These are phyloP conservation scores for Neodiprion pinetum DNA, from an alignment of 1,140 invertebrate species.

Conservation along the genomic window DNA sequence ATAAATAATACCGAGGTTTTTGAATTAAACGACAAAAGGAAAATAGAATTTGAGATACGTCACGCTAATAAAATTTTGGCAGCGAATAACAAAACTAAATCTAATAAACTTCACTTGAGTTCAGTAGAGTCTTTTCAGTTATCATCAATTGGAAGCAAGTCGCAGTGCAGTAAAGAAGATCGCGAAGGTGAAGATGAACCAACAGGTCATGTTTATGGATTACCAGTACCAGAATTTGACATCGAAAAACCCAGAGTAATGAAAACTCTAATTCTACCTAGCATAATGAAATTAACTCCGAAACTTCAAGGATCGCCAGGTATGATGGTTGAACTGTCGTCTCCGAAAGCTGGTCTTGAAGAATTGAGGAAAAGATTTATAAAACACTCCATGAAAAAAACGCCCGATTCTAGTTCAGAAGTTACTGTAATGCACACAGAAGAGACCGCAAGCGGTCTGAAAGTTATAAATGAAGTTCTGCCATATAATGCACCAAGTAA, in stretches of 20 bases:
- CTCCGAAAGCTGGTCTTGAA: slow-evolving; percentile 60
- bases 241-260: slow-evolving; percentile 17
- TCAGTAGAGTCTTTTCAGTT: background rate
- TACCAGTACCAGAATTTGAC: slow-evolving; percentile 30
- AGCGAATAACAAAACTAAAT: background rate
- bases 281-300: slow-evolving; percentile 51
- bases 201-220: slow-evolving; percentile 24
- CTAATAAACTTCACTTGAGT: background rate
- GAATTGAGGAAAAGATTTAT: slow-evolving; percentile 67
- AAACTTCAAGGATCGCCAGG: slow-evolving; percentile 65
- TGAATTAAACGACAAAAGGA: slow-evolving; percentile 20
- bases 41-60: background rate
- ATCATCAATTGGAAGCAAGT: background rate
- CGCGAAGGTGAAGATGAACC: slow-evolving; percentile 9
- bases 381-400: slow-evolving; percentile 64
- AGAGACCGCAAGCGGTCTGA: slow-evolving; percentile 48
- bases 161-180: background rate
- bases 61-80: background rate
- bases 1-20: slow-evolving; percentile 28
- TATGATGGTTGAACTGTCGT: slow-evolving; percentile 67
- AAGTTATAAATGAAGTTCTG: slow-evolving; percentile 37
- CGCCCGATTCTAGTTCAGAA: slow-evolving; percentile 56
- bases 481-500: slow-evolving; percentile 49
- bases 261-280: slow-evolving; percentile 28
- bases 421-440: slow-evolving; percentile 53